A percentile compares a stretch with the other conserved stretches of the same genome.
These are phyloP conservation scores for Metridium senile DNA, from an alignment of 92 coral and sea anemone species.

Conservation along the genomic window DNA sequence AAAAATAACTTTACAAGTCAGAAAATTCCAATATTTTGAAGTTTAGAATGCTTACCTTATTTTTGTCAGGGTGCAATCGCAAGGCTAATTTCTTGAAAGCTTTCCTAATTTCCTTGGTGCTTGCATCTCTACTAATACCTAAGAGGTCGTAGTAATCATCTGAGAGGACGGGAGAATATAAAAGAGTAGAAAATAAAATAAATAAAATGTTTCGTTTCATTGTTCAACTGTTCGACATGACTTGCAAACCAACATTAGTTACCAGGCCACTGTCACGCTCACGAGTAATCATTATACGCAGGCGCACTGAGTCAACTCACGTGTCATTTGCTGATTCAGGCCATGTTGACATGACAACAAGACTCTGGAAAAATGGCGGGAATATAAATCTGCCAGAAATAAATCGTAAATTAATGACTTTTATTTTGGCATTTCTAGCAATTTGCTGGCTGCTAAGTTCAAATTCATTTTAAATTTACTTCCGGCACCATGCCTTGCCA, in stretches of 20 bases:
- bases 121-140: slow-evolving; percentile 94
- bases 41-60: slow-evolving; percentile 55
- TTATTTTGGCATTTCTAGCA: no score
- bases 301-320: slow-evolving; percentile 45
- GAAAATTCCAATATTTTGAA: neutral
- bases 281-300: slow-evolving; percentile 35
- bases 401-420: no score
- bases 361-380: slow-evolving; percentile 41
- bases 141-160: slow-evolving; percentile 92
- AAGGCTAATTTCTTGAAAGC: slow-evolving; percentile 95
- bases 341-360: slow-evolving; percentile 53
- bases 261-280: slow-evolving; percentile 30
- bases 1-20: neutral
- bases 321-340: slow-evolving; percentile 74
- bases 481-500: no score
- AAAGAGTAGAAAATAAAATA: slow-evolving; percentile 73
- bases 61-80: slow-evolving; percentile 91
- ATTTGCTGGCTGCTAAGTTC: no score
- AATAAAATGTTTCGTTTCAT: slow-evolving; percentile 81
- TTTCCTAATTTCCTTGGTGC: slow-evolving; percentile 86
- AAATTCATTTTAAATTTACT: no score
- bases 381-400: no score
- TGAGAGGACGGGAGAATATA: slow-evolving; percentile 73
- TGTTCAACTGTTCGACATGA: slow-evolving; percentile 28
- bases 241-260: slow-evolving; percentile 33